These are phyloP conservation scores for Drosophila burlai DNA, from an alignment of 1,140 invertebrate genomes.

Conservation along the genomic window DNA sequence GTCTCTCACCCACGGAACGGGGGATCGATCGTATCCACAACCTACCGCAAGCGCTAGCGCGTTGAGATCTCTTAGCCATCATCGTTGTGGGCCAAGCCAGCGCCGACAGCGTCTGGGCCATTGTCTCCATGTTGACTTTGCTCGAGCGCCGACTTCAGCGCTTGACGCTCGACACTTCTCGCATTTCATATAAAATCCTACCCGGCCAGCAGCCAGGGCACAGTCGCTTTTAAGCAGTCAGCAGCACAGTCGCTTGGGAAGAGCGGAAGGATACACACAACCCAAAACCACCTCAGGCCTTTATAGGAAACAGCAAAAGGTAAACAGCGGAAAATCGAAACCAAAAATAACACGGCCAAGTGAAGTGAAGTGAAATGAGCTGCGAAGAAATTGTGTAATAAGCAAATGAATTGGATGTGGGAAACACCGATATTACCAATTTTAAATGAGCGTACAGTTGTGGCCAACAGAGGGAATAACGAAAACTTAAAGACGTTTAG, in stretches of 20 bases:
- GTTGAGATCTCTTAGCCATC: slow-evolving; percentile 64
- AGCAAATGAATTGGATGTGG: slow-evolving; percentile 52
- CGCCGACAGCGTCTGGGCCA: slow-evolving; percentile 53
- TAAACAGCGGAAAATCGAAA: slow-evolving; percentile 46
- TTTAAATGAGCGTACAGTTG: slow-evolving; percentile 22
- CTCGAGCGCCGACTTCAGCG: slow-evolving; percentile 27
- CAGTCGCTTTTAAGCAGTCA: slow-evolving; percentile 74
- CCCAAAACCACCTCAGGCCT: slow-evolving; percentile 47
- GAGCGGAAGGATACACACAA: slow-evolving; percentile 57
- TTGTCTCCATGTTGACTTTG: slow-evolving; percentile 64
- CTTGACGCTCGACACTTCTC: slow-evolving; percentile 63
- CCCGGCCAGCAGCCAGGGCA: slow-evolving; percentile 61
- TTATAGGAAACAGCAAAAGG: slow-evolving; percentile 78
- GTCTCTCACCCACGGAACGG: slow-evolving; percentile 64
- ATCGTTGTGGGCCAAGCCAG: slow-evolving; percentile 47
- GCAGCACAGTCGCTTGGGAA: slow-evolving; percentile 59
- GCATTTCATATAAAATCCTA: slow-evolving; percentile 80
- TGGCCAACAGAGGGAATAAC: neutral
- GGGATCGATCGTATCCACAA: slow-evolving; percentile 59
- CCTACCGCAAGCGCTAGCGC: slow-evolving; percentile 73
- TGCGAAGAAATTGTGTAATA: slow-evolving; percentile 65
- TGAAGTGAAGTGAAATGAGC: slow-evolving; percentile 77
- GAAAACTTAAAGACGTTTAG: neutral
- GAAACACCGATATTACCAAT: slow-evolving; percentile 33
- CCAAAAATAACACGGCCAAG: slow-evolving; percentile 21